These are phyloP conservation scores for Harpagoxenus sublaevis DNA, from an alignment of 2,888 invertebrate genomes.

Conservation along the genomic window DNA sequence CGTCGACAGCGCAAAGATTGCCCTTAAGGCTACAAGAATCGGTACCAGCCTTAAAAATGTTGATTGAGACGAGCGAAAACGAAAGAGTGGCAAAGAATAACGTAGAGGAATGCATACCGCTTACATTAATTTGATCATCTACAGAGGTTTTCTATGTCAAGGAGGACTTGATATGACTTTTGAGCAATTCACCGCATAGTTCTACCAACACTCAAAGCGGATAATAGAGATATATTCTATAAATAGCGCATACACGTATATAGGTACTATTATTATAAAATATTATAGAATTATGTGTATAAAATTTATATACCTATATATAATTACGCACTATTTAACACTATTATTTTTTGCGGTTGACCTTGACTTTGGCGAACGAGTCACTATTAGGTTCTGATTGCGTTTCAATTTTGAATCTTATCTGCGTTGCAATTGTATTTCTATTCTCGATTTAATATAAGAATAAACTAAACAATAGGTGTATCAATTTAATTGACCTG, in stretches of 20 bases:
- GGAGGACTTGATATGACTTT: background rate
- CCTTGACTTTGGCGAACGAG: too few relatives aligned
- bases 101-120: background rate
- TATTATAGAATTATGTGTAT: too few relatives aligned
- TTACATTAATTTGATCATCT: conserved; percentile 5
- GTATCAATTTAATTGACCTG: too few relatives aligned
- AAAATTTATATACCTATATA: too few relatives aligned
- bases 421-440: too few relatives aligned
- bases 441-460: too few relatives aligned
- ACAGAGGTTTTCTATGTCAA: conserved; percentile 8
- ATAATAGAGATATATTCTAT: background rate
- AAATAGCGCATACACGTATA: background rate
- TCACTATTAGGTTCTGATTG: too few relatives aligned
- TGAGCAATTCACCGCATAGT: background rate
- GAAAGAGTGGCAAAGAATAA: conserved; percentile 10
- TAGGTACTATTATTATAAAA: background rate
- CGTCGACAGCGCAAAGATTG: conserved; percentile 3
- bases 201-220: background rate
- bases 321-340: too few relatives aligned
- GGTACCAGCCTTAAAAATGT: background rate
- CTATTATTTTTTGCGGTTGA: too few relatives aligned
- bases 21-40: conserved; percentile 6
- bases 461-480: too few relatives aligned
- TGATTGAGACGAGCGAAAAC: background rate
- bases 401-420: too few relatives aligned